Evolutionary conservation across 2,888 invertebrate genomes (phyloP), one percentile per base, ranked within the genome.

Genomic region (Endomychus coccineus): DNA sequence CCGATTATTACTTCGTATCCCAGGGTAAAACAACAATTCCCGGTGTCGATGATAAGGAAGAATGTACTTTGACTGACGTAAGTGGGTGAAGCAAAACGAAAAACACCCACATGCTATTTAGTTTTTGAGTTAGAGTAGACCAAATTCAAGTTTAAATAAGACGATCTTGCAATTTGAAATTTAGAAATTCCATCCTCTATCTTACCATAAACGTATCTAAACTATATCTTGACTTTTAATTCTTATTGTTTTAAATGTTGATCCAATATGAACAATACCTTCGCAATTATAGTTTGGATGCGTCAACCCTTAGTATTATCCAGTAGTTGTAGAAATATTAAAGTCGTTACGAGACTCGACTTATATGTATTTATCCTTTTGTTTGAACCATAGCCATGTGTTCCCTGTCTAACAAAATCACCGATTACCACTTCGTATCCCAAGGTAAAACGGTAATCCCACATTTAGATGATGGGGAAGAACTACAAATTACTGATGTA

Each of bases 361-460:
- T 38, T 29, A 16, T 30, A 15, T 30, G 10, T 37, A 33, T 28
- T 40, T 31, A 29, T 40, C 22, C 14, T 41, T 39, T 40, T 46
- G 44, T 25, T 46, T 46, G 40, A 48, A 44, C 45, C 40, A 36
- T 52, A 92, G 92, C 80, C 0, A 77, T 71, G 64, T 84, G 89
- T 75, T 61, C 77, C 58, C 80, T 95, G 65, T 80, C 80, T 60
- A 79, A 91, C 69, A 82, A 94, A 77, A 80, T 94, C 75, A 75
- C 82, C 74, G 87, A 91, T 74, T 97, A 96, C 79, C 71, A 77
- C 77, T 92, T 83, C 80, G 88, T 95, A 64, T 76, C 94, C 60
- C 96, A 97, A 81, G 97, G 97, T 76, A 94, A 94, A 78, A 81
- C 83, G 66, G 84, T 83, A 59, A 95, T 98, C 67, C 92, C 96